Evolutionary conservation across 1,140 invertebrate species (phyloP), one percentile per base, ranked within the genome.

Genomic region (Andricus grossulariae): DNA sequence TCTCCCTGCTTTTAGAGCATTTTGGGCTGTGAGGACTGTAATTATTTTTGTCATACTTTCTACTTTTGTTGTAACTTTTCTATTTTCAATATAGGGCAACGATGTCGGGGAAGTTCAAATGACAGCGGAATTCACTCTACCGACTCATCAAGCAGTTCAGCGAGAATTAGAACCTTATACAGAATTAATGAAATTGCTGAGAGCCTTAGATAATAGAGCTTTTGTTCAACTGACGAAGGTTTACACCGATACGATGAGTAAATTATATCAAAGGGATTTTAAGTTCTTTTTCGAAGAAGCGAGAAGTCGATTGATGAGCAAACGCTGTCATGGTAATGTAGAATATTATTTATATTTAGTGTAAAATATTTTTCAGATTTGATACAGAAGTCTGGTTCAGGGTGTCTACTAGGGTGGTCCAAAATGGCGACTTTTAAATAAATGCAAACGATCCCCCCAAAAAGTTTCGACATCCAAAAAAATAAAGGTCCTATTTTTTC

Each of bases 181-280:
- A 13, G 96, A 97, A 81, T 93, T 99, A 72, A 98, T 98, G 95
- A 95, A 96, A 87, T 97, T 98, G 95, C 92, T 96, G 18, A 96
- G 97, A 92, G 94, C 94, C 55, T 95, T 97, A 92, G 97, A 99
- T 88, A 93, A 94, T 55, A 95, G 95, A 86, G 95, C 95, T 13
- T 98, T 97, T 91, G 91, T 93, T 45, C 95, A 95, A 49, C 93
- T 99, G 18, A 94, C 94, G 55, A 95, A 95, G 88, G 95, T 96
- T 0, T 98, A 98, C 86, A 96, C 94, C 4, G 92, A 92, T 50
- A 95, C 94, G 16, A 92, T 98, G 74, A 94, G 95, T 78, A 96
- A 96, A 90, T 90, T 97, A 15, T 98, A 98, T 91, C 96, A 97
- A 81, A 93, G 95, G 84, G 96, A 98, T 91, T 93, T 98, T 13